phyloP scores from a whole-genome alignment of 1,140 invertebrate species.

The Apocrypta bakeri region DNA sequence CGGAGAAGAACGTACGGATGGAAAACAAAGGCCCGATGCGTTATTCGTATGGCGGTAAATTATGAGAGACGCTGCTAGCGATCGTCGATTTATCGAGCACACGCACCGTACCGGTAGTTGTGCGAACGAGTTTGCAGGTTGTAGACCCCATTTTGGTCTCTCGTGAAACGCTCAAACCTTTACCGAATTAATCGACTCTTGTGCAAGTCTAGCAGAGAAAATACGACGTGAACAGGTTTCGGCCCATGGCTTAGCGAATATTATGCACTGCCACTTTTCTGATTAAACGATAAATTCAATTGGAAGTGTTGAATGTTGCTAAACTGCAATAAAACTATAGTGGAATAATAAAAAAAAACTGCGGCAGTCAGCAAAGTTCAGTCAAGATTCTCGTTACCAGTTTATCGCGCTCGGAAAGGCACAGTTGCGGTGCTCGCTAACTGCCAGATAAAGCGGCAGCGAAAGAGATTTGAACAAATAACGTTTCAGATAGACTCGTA shows the following conservation, averaged over 20 bases:
- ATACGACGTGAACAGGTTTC: too few relatives aligned
- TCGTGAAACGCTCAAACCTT: background rate
- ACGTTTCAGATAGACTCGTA: conserved; percentile 20
- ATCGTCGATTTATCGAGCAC: conserved; percentile 34
- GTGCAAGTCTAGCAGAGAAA: background rate
- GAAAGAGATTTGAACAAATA: background rate
- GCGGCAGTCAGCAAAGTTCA: background rate
- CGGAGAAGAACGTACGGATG: background rate
- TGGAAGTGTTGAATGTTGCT: background rate
- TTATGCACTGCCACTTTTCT: too few relatives aligned
- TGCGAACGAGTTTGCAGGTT: background rate
- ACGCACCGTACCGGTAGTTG: background rate
- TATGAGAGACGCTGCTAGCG: conserved; percentile 31
- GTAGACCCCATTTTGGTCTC: background rate
- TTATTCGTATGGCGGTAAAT: conserved; percentile 11
- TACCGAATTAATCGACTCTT: background rate
- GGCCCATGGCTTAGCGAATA: too few relatives aligned
- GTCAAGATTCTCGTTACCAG: conserved; percentile 1
- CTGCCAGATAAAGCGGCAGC: background rate
- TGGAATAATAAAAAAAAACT: background rate
- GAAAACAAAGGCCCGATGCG: background rate
- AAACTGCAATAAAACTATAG: background rate
- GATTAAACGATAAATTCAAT: background rate
- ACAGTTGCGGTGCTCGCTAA: background rate
- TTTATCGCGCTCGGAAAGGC: background rate